Base-by-base conservation (phyloP, 2,113 vertebrate species). In the Rhombomys opimus region DNA sequence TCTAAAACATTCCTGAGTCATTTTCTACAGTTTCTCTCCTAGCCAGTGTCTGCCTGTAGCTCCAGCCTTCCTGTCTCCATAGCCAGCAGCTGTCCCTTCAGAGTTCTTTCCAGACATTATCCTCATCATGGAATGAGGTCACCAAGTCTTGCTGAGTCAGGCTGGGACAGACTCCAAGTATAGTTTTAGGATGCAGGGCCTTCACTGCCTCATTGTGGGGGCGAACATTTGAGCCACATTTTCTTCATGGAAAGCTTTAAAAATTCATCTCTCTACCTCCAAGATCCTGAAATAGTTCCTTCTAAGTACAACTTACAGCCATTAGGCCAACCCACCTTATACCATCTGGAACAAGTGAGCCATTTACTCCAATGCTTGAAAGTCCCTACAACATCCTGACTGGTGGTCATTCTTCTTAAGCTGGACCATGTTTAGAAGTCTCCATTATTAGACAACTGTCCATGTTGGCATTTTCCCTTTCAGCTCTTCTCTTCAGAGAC, bases 81-180 rank as follows among this genome's bases (percentile, higher is more conserved):
- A 77, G 59, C 35, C 70, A 67, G 30, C 90, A 57, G 50, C 52
- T 32, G 59, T 12, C 20, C 54, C 38, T 72, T 35, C 72, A 46
- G 52, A 63, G 23, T 67, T 85, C 78, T 88, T 82, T 63, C 50
- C 84, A 76, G 57, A 70, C 41, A 76, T 57, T 73, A 41, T 76
- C n/a, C 15, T 38, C 72, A 32, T 50, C 46, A 57, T 93, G 67
- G 35, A 91, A 77, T 81, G 59, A 95, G 35, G 84, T 91, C 11
- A 23, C 41, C 30, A 72, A 65, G 57, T 59, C 61, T 75, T 95
- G 88, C 84, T 91, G 93, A 93, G 91, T 89, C 95, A 96, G 93
- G 4, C 32, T 59, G 84, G 90, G 41, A 76, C 52, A 41, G 85
- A 87, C 5, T 70, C 87, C 67, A 82, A 77, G 84, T 9, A 6